Base-by-base conservation (phyloP, 2,888 invertebrate genomes). In the Apamea epomidion region DNA sequence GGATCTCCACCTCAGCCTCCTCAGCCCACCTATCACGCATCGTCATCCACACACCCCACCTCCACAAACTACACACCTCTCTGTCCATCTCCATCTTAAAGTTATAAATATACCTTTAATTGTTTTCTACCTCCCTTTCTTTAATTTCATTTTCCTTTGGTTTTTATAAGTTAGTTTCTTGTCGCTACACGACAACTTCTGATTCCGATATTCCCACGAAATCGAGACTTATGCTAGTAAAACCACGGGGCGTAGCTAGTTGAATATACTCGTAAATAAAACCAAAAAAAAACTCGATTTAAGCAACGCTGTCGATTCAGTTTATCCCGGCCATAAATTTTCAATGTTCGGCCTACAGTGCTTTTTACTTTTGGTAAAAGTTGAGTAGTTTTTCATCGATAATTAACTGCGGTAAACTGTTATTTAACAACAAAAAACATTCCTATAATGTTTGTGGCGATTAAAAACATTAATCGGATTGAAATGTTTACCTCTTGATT, bases 321-420 rank as follows among this genome's bases (percentile, higher is more conserved):
- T 60, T 82, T 78, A 75, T 80, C 84, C 83, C 74, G 74, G n/a
- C 62, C 70, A 77, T 86, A 84, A 81, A 86, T 84, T 86, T 76
- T 72, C 78, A 76, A 78, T 72, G 84, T 81, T 74, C 78, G 72
- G 37, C 60, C 25, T 73, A 62, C 62, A 62, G 29, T 37, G 32
- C 62, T 78, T 84, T 86, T 78, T 80, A 74, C 76, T 83, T 78
- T 83, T 85, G 42, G 48, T 75, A 42, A 65, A 77, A 67, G 37
- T 85, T 68, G 80, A 67, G 37, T 85, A 71, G 80, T 83, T 80
- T 83, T 83, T 77, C 74, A 83, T 70, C 76, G 75, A 75, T 60
- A 77, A 84, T 84, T 68, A 75, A 68, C 71, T 68, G 70, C 37
- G 18, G 32, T 6, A 16, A 71, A 74, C 42, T 25, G 25, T 70